phyloP scores from a whole-genome alignment of 2,113 vertebrate genomes.

The Alethe castanea region DNA sequence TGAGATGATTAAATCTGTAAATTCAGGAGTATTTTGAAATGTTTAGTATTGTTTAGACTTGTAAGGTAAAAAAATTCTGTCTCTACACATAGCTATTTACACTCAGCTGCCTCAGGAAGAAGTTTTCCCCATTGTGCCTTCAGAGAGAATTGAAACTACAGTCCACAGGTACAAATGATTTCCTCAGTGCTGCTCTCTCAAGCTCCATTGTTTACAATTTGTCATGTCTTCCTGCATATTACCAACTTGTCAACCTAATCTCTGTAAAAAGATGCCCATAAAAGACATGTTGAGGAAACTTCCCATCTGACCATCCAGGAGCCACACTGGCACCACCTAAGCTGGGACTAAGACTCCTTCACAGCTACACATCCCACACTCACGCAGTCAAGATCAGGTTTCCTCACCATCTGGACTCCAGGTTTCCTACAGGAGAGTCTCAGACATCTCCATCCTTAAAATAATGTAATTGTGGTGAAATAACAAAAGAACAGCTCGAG shows the following conservation, averaged over 20 bases:
- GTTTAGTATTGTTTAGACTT: neutral
- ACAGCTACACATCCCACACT: neutral
- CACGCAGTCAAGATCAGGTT: neutral
- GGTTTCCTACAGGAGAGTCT: neutral
- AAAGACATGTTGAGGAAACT: neutral
- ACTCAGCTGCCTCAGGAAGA: neutral
- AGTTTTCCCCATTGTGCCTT: neutral
- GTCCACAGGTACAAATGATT: neutral
- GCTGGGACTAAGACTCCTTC: neutral
- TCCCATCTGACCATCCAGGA: neutral
- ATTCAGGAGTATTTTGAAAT: neutral
- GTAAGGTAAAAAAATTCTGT: neutral
- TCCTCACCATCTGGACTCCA: neutral
- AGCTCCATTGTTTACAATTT: neutral
- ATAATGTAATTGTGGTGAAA: neutral
- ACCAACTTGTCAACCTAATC: neutral
- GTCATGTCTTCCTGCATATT: neutral
- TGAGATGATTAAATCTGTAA: neutral
- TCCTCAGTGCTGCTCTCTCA: neutral
- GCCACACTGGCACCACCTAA: neutral
- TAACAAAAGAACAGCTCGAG: neutral
- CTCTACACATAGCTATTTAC: neutral
- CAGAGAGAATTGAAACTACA: neutral
- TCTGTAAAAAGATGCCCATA: neutral
- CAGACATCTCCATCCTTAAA: neutral